These are phyloP conservation scores for Procambarus clarkii DNA, from an alignment of 1,140 invertebrate genomes.

Conservation along the genomic window DNA sequence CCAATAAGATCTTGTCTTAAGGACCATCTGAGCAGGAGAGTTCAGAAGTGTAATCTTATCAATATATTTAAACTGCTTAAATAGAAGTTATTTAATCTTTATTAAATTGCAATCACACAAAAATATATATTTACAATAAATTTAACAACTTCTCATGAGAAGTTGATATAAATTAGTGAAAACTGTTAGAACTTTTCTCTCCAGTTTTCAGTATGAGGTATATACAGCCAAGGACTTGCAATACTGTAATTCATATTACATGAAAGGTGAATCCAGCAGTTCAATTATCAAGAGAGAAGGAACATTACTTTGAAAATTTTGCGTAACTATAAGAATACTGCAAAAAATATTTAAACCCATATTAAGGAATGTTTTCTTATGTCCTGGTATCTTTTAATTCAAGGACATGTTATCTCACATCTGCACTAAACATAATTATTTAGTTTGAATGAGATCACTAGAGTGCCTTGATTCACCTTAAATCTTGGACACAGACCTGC, in stretches of 20 bases:
- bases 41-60: too few species aligned
- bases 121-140: conserved; percentile 8
- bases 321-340: too few species aligned
- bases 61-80: too few species aligned
- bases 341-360: too few species aligned
- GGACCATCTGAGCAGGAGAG: too few species aligned
- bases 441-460: conserved; percentile 64
- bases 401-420: conserved; percentile 30
- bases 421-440: conserved; percentile 55
- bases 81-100: not conserved
- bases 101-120: not conserved
- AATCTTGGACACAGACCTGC: too few species aligned
- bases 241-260: not conserved
- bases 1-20: too few species aligned
- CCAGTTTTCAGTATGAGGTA: not conserved
- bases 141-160: not conserved
- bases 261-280: not conserved
- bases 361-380: not conserved
- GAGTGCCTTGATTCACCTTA: not conserved
- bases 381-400: not conserved
- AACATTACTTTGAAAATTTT: not conserved
- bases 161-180: not conserved
- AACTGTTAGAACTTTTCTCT: not conserved
- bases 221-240: not conserved
- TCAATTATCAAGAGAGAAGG: not conserved